These are phyloP conservation scores for Aricia artaxerxes DNA, from an alignment of 2,888 invertebrate genomes.

Conservation along the genomic window DNA sequence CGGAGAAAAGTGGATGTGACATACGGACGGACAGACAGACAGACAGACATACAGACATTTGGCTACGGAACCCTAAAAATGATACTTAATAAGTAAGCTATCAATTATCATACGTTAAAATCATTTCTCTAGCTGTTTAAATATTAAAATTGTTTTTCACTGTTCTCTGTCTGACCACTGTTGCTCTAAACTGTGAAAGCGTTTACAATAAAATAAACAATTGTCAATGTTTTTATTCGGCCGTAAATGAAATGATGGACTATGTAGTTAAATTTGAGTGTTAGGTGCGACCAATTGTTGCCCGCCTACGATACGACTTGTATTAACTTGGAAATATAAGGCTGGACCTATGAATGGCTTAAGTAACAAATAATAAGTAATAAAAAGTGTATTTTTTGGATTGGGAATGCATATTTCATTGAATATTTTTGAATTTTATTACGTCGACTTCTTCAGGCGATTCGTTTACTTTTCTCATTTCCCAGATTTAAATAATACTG, in stretches of 20 bases:
- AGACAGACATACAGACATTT: too few species aligned
- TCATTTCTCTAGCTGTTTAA: too few species aligned
- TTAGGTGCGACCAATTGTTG: conserved; percentile 24
- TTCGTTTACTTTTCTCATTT: too few species aligned
- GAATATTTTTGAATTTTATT: too few species aligned
- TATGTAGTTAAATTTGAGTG: conserved; percentile 15
- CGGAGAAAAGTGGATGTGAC: too few species aligned
- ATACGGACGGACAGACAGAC: too few species aligned
- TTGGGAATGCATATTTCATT: not conserved
- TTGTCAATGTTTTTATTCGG: conserved; percentile 16
- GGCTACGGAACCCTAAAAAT: too few species aligned
- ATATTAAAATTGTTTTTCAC: not conserved
- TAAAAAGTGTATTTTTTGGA: too few species aligned
- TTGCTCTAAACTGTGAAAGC: not conserved
- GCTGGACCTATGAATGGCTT: not conserved
- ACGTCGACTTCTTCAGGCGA: too few species aligned
- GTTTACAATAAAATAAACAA: not conserved
- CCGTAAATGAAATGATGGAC: conserved; percentile 23
- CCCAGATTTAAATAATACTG: too few species aligned
- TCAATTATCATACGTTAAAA: too few species aligned
- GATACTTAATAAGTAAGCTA: too few species aligned
- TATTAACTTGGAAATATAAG: conserved; percentile 10
- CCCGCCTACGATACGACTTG: conserved; percentile 13
- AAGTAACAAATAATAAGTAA: not conserved
- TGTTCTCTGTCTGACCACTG: not conserved